Conservation (phyloP, 2,888 invertebrate species). For the Andrena chrysosceles region DNA sequence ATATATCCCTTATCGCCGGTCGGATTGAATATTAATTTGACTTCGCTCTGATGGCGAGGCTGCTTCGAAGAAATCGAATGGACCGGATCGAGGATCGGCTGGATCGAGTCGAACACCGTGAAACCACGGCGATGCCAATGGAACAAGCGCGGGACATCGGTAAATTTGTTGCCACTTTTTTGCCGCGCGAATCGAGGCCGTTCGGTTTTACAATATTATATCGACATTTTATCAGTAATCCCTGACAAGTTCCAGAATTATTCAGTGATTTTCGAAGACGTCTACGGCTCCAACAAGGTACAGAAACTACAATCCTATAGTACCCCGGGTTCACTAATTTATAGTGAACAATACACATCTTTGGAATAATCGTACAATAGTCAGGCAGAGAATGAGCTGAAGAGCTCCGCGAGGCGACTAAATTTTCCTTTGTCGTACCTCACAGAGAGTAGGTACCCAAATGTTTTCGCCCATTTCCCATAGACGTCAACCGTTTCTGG, state of each 20-base stretch:
- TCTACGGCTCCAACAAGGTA: too few relatives aligned
- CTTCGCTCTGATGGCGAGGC: slow-evolving; percentile 47
- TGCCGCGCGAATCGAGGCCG: background rate
- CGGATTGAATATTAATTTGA: slow-evolving; percentile 76
- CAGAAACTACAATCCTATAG: too few relatives aligned
- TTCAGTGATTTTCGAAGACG: too few relatives aligned
- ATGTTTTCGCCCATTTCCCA: slow-evolving; percentile 1
- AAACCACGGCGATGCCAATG: slow-evolving; percentile 29
- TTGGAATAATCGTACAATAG: too few relatives aligned
- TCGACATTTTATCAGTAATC: background rate
- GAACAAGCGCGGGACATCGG: slow-evolving; percentile 19
- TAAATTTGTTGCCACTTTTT: slow-evolving; percentile 22
- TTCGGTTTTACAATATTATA: slow-evolving; percentile 16
- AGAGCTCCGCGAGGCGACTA: too few relatives aligned
- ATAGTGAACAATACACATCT: too few relatives aligned
- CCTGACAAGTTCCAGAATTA: too few relatives aligned
- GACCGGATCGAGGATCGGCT: slow-evolving; percentile 57
- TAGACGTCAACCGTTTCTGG: background rate
- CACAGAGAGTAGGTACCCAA: background rate
- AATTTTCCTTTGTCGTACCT: too few relatives aligned
- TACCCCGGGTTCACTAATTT: too few relatives aligned
- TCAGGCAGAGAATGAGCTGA: too few relatives aligned
- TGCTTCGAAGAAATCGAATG: slow-evolving; percentile 58
- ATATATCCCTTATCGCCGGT: slow-evolving; percentile 73
- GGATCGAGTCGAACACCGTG: slow-evolving; percentile 32